Evolutionary conservation across 2,797 vertebrate genomes (phyloP), one percentile per base, ranked within the genome.

Genomic region (Todus mexicanus): DNA sequence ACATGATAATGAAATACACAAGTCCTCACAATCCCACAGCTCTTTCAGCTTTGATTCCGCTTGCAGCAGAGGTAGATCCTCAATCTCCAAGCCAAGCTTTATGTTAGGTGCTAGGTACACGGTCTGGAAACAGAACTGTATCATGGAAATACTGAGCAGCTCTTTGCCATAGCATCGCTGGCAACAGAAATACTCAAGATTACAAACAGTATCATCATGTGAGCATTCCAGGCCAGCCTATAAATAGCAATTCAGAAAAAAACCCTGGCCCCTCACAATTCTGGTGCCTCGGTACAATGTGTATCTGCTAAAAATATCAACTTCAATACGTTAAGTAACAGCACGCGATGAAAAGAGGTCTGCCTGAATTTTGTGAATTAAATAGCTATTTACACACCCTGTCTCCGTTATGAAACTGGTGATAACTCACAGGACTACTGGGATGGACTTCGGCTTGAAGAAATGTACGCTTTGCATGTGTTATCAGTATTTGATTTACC

Each of bases 201-300:
- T 75, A 93, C 89, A 95, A 95, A 97, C 86, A 94, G 21, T 92
- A 94, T 76, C n/a, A 91, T 79, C 47, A 35, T 57, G 40, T 90
- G 92, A 89, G 50, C 90, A 89, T 95, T 96, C 94, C 82, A 95
- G 85, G 85, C 76, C 31, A 26, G 90, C 12, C 83, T 96, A 96
- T 50, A 94, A 95, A 90, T 91, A 95, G 56, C 63, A 93, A 69
- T 42, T 87, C 68, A 89, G 91, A 92, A 92, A 87, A 75, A 92
- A 94, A 68, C 21, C 6, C 83, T 63, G 83, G 78, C 61, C 60
- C 96, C 77, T 85, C 68, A 69, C 43, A 73, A 65, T 54, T 35
- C 64, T 5, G 1, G 40, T 64, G 65, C 73, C n/a, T 80, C 61
- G 65, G 91, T 37, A 82, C 75, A 90, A 82, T 4, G 2, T 42